Evolutionary conservation across 2,113 vertebrate genomes (phyloP).

Genomic region (Galbula dea): DNA sequence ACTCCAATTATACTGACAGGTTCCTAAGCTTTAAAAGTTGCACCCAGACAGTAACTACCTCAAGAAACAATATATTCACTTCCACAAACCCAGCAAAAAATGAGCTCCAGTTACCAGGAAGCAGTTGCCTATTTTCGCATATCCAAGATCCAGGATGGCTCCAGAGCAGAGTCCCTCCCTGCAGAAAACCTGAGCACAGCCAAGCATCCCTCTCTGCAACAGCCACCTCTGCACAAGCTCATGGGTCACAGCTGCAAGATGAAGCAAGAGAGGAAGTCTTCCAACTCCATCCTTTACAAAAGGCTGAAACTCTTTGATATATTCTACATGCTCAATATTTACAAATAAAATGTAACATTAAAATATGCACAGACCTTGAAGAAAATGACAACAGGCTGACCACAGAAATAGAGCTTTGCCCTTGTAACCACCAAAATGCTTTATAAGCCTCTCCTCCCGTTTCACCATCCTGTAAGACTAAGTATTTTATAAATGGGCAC

Average conservation of each 20-base stretch:
- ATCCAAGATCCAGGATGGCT: not conserved
- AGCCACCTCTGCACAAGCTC: not conserved
- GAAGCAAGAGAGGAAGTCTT: not conserved
- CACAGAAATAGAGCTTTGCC: fast-evolving
- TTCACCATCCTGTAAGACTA: not conserved
- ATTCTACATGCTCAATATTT: not conserved
- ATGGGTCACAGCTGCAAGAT: not conserved
- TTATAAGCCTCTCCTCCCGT: not conserved
- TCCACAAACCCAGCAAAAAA: not conserved
- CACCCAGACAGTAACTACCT: not conserved
- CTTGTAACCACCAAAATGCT: not conserved
- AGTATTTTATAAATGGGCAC: not conserved
- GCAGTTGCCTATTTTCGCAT: not conserved
- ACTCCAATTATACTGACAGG: fast-evolving
- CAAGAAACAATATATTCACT: not conserved
- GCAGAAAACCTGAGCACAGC: not conserved
- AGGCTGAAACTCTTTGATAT: not conserved
- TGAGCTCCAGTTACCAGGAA: not conserved
- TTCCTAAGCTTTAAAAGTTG: not conserved
- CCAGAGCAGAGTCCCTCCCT: not conserved
- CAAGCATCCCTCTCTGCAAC: not conserved
- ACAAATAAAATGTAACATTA: not conserved
- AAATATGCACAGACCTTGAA: not conserved
- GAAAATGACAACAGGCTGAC: not conserved
- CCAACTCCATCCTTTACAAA: not conserved